Conservation (phyloP, 2,888 invertebrate species). For the Eutolmus rufibarbis region DNA sequence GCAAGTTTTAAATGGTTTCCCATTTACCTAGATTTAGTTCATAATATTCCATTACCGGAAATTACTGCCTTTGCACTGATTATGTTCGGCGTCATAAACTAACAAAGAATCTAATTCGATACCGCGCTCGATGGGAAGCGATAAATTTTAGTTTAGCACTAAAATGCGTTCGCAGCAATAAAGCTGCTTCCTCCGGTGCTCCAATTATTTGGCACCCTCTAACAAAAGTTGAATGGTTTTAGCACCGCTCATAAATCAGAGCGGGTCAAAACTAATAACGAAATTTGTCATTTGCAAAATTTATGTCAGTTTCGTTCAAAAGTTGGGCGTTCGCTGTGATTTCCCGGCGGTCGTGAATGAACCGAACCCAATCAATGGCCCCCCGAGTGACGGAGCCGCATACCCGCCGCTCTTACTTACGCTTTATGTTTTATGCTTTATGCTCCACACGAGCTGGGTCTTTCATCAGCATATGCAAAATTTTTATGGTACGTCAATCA, state of each 20-base stretch:
- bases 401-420: not conserved
- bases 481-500: constrained; percentile 23
- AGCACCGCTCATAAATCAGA: not conserved
- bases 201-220: not conserved
- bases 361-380: not conserved
- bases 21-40: not conserved
- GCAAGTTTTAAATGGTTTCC: not conserved
- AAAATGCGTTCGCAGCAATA: not conserved
- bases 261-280: not conserved
- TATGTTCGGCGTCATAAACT: not conserved
- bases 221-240: not conserved
- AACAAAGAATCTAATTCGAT: not conserved
- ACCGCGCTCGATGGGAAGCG: not conserved
- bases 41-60: not conserved
- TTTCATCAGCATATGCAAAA: constrained; percentile 33
- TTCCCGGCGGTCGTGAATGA: not conserved
- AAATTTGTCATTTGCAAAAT: constrained; percentile 8
- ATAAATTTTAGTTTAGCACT: not conserved
- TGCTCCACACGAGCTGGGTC: not conserved
- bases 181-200: not conserved
- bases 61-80: not conserved
- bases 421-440: not conserved
- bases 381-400: not conserved
- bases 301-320: not conserved
- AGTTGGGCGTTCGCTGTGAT: not conserved